Evolutionary conservation across 2,797 vertebrate genomes (phyloP).

Genomic region (Eptatretus atami): DNA sequence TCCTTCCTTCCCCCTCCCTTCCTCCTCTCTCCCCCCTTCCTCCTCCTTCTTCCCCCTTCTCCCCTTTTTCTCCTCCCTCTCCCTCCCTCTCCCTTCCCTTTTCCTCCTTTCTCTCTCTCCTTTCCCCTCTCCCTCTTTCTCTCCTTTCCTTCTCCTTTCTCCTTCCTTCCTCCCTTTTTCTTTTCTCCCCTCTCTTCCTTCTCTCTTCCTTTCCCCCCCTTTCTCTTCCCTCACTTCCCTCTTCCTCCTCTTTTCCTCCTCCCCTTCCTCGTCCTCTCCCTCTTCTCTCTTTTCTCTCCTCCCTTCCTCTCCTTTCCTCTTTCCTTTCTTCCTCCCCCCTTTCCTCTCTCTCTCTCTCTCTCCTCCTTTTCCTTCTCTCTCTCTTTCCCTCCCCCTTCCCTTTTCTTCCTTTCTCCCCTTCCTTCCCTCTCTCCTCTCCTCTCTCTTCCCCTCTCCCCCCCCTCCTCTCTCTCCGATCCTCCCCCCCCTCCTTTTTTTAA

Average conservation of each 20-base stretch:
- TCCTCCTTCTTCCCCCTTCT: neutral
- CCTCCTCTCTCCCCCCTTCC: neutral
- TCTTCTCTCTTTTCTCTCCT: neutral
- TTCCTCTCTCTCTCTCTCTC: neutral
- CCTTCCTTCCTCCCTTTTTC: neutral
- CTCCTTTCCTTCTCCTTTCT: neutral
- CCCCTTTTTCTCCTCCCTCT: neutral
- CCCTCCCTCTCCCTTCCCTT: neutral
- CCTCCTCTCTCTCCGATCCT: no score
- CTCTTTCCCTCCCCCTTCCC: neutral
- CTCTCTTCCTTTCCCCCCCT: neutral
- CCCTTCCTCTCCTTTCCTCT: neutral
- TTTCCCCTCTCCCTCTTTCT: neutral
- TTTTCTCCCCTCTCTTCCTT: neutral
- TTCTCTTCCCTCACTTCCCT: neutral
- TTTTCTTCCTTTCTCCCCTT: neutral
- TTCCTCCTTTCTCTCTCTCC: neutral
- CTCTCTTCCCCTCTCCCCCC: neutral
- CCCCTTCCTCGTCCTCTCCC: neutral
- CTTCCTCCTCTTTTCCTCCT: neutral
- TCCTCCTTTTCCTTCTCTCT: neutral
- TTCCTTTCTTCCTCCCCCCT: neutral
- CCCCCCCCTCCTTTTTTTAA: no score
- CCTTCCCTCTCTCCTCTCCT: neutral
- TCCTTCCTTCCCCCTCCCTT: neutral